Conservation (phyloP, 2,113 vertebrate species). For the Cyphomyrus discorhynchus region DNA sequence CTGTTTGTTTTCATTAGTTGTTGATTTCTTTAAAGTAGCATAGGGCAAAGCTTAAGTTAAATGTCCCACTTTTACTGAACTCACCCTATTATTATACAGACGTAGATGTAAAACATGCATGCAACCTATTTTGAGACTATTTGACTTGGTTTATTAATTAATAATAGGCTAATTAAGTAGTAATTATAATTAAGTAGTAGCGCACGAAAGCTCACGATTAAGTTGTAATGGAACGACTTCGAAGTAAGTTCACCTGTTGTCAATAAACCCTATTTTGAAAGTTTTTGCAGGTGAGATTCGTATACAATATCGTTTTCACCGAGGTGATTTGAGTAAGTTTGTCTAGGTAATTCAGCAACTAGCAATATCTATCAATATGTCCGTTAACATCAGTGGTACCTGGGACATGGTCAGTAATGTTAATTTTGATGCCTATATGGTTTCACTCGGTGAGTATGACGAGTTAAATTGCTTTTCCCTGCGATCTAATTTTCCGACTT, state of each 20-base stretch:
- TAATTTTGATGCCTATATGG: conserved; percentile 76
- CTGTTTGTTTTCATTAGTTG: not conserved
- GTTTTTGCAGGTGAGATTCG: not conserved
- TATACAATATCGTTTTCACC: not conserved
- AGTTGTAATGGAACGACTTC: not conserved
- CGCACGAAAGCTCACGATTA: not conserved
- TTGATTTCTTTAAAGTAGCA: not conserved
- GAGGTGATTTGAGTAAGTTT: not conserved
- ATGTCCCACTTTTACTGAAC: not conserved
- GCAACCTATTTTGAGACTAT: not conserved
- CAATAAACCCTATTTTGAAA: not conserved
- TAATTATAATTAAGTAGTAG: not conserved
- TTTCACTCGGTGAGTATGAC: conserved; percentile 68
- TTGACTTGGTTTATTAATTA: not conserved
- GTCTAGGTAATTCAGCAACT: not conserved
- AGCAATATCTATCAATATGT: conserved; percentile 49
- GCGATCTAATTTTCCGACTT: not conserved
- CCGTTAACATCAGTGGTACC: conserved; percentile 68
- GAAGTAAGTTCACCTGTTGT: not conserved
- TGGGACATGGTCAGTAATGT: conserved; percentile 74
- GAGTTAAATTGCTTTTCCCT: not conserved
- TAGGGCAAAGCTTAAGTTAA: not conserved
- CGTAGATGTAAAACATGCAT: not conserved
- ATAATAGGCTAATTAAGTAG: not conserved
- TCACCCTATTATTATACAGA: not conserved